A percentile compares a stretch with the other conserved stretches of the same genome.
Conservation (phyloP, 2,888 invertebrate species). For the Athalia circularis region DNA sequence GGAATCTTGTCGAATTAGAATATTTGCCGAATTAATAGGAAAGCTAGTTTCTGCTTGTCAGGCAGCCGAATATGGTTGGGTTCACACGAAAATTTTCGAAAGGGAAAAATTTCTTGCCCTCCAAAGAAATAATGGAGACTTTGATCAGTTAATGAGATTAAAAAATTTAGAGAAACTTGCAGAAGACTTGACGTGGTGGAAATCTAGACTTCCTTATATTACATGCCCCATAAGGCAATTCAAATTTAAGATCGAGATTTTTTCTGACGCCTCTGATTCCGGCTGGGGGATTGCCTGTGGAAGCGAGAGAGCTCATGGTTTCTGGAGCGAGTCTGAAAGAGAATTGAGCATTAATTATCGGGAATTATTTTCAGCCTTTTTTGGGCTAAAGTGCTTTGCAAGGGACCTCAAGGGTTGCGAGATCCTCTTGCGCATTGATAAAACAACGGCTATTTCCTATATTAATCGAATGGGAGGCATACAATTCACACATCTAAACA, state of each 20-base stretch:
- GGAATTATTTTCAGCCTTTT: slow-evolving; percentile 50
- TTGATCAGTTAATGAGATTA: background rate
- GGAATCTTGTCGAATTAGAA: background rate
- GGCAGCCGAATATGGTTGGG: background rate
- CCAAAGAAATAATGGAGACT: background rate
- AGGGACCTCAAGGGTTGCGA: slow-evolving; percentile 41
- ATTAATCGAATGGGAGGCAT: too few species aligned
- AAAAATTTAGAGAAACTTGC: too few species aligned
- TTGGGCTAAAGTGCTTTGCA: slow-evolving; percentile 51
- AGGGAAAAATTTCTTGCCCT: background rate
- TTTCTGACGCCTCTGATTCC: slow-evolving; percentile 51
- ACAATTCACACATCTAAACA: slow-evolving; percentile 45
- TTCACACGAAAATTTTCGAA: slow-evolving; percentile 3
- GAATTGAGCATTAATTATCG: slow-evolving; percentile 46
- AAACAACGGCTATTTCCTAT: slow-evolving; percentile 50
- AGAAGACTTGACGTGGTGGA: slow-evolving; percentile 47
- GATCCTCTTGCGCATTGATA: slow-evolving; percentile 48
- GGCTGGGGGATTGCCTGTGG: slow-evolving; percentile 49
- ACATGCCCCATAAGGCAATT: slow-evolving; percentile 40
- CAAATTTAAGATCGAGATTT: slow-evolving; percentile 47
- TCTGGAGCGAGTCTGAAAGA: slow-evolving; percentile 46
- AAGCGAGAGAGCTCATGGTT: slow-evolving; percentile 41
- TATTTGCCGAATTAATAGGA: slow-evolving; percentile 1
- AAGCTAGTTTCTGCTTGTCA: background rate
- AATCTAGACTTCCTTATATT: slow-evolving; percentile 30